These are phyloP conservation scores for Eudyptes chrysolophus DNA, from an alignment of 2,113 vertebrate genomes.

Conservation along the genomic window DNA sequence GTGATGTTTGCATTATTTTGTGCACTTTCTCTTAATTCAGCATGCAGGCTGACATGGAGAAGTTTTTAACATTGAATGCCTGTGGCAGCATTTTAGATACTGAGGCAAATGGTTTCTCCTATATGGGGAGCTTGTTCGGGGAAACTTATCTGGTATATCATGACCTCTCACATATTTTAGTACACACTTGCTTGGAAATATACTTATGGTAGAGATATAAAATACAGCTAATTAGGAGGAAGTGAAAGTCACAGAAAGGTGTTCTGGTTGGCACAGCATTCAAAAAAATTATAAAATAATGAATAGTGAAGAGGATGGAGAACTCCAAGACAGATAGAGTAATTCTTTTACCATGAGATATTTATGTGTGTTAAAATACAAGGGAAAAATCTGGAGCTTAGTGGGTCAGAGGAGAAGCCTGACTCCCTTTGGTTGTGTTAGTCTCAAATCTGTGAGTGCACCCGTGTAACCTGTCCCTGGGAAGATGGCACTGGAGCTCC, in stretches of 20 bases:
- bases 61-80: not conserved
- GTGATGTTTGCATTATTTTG: not conserved
- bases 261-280: not conserved
- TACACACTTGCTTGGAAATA: not conserved
- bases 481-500: not conserved
- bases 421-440: not conserved
- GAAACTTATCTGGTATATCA: not conserved
- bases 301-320: not conserved
- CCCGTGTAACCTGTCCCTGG: not conserved
- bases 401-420: not conserved
- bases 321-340: not conserved
- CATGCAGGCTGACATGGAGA: not conserved
- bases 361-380: not conserved
- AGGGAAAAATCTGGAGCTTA: not conserved
- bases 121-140: not conserved
- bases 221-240: not conserved
- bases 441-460: not conserved
- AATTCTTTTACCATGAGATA: not conserved
- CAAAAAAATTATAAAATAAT: not conserved
- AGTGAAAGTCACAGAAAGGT: not conserved
- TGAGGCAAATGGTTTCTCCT: not conserved
- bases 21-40: not conserved
- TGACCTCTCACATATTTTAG: not conserved
- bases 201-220: not conserved
- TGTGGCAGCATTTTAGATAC: not conserved